Base-by-base conservation (phyloP, 2,888 invertebrate species). In the Helicoverpa assulta region DNA sequence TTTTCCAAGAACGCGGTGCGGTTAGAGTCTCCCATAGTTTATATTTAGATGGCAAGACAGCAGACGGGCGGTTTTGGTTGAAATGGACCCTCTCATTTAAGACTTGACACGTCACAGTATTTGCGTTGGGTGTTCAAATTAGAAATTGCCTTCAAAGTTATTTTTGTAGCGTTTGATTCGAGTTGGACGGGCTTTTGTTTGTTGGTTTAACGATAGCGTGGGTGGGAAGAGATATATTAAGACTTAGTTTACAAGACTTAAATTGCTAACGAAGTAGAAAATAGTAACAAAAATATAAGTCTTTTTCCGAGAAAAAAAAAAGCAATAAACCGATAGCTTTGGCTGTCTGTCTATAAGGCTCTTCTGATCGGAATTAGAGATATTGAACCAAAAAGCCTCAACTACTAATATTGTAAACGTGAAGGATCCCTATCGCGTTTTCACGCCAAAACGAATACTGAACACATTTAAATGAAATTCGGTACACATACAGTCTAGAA, bases 31-130 rank as follows among this genome's bases (percentile, higher is more conserved):
- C 2, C 29, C n/a, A n/a, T 64, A 62, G 70, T 80, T 76, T 76
- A 76, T 76, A 76, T 64, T 70, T 70, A 64, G 80, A 56, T 58
- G 57, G 1, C 50, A n/a, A 69, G 56, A 68, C 64, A 51, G 51
- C 50, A 73, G 78, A 37, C 57, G 50, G 69, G 52, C 8, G 59
- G 56, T 60, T 75, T 62, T 10, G 26, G 29, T 40, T 52, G 50
- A 56, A 79, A 54, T 67, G 60, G 37, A 64, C 52, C 61, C 61
- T 61, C 54, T 61, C 58, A 62, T 80, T 67, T 63, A 70, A 58
- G 47, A 52, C 52, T 65, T 12, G 21, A 74, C 52, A 37, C 69
- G 52, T 57, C 63, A 54, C 56, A 51, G 54, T 73, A 43, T 78
- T 78, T 63, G 59, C 18, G 53, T 8, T n/a, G 16, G 37, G 29